Evolutionary conservation across 2,113 vertebrate genomes (phyloP), one percentile per base, ranked within the genome.

Genomic region (Siniperca chuatsi): DNA sequence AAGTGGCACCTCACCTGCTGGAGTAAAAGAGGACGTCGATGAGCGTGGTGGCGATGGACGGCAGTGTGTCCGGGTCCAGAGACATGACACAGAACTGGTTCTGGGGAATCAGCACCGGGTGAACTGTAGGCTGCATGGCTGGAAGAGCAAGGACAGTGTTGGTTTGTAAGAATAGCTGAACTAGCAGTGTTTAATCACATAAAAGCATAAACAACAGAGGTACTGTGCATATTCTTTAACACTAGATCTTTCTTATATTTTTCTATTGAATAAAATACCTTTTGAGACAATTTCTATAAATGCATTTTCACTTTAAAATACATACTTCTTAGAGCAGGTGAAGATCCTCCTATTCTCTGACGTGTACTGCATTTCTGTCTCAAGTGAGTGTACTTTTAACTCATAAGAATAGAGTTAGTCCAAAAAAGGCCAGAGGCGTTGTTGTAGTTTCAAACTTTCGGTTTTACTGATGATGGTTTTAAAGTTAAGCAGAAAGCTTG

Each of bases 11-110:
- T 92, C 78, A 99, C 98, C 96, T 95, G 94, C 93, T 96, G 0
- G 98, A 97, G 78, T 99, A 99, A 94, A 99, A 99, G 75, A 99
- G 96, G 75, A 98, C 98, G 0, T 99, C 98, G 0, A 99, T 97
- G 84, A 99, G 98, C 1, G 96, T 97, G 68, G 97, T 99, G 89
- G 98, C 97, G 0, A 99, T 97, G 82, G 98, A 96, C 0, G 98
- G 98, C 90, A 99, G 95, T 0, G 97, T 98, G 92, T 98, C 98
- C 0, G 98, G 98, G 88, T 99, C 98, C 95, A 99, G 91, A 0
- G 97, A 97, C 93, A 99, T 96, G 86, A 99, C 95, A 37, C 98
- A 99, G 95, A 99, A 99, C 66, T 96, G 97, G 92, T 98, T 99
- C 89, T 96, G 95, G 0, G 98, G 98, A 79, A 98, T 98, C 92